phyloP scores from a whole-genome alignment of 2,888 invertebrate genomes.

The Melinaea menophilus region DNA sequence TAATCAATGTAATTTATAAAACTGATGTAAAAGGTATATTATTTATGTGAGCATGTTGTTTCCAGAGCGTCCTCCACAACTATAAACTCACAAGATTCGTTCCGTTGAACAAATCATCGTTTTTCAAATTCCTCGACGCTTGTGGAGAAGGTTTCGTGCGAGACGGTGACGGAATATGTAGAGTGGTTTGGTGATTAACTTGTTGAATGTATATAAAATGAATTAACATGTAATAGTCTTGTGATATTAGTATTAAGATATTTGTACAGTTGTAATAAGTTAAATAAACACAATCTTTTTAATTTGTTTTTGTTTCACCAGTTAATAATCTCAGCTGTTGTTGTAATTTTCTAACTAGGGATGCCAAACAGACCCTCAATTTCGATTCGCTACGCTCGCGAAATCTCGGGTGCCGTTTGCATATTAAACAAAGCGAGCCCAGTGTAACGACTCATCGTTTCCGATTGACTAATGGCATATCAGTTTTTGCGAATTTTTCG shows the following conservation, averaged over 20 bases:
- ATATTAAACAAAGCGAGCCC: no score
- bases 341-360: neutral
- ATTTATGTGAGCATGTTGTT: slow-evolving; percentile 21
- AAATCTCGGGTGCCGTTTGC: no score
- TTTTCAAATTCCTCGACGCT: slow-evolving; percentile 50
- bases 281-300: neutral
- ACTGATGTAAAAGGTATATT: neutral
- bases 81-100: slow-evolving; percentile 50
- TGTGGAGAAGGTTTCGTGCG: slow-evolving; percentile 58
- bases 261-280: slow-evolving; percentile 1
- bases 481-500: no score
- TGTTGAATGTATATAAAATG: neutral
- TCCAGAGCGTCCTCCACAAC: slow-evolving; percentile 46
- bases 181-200: slow-evolving; percentile 61
- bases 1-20: neutral
- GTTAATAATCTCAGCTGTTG: neutral
- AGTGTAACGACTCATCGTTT: no score
- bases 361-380: no score
- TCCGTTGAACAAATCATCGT: slow-evolving; percentile 53
- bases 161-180: slow-evolving; percentile 60
- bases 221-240: slow-evolving; percentile 28
- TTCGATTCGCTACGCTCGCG: no score
- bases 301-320: neutral
- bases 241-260: slow-evolving; percentile 47
- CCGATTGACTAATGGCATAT: no score